phyloP scores from a whole-genome alignment of 1,140 invertebrate species.

The Scaptodrosophila lebanonensis region DNA sequence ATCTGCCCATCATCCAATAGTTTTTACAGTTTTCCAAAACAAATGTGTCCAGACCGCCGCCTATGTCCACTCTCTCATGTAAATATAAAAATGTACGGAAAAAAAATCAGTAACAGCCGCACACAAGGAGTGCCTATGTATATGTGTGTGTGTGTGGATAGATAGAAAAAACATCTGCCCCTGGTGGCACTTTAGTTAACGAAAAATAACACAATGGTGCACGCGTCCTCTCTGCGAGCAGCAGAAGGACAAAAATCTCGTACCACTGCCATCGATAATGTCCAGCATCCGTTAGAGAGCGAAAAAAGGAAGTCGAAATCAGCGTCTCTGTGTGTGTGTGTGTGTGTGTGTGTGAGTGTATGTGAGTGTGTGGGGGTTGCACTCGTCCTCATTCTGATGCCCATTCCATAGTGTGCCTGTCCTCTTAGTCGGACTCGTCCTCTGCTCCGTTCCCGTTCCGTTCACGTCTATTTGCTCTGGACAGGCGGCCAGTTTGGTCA shows the following conservation, averaged over 20 bases:
- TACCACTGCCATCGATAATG: conserved; percentile 18
- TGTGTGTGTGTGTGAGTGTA: background rate
- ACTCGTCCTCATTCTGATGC: conserved; percentile 4
- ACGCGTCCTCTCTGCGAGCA: conserved; percentile 4
- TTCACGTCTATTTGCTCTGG: conserved; percentile 3
- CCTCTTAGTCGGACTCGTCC: conserved; percentile 42
- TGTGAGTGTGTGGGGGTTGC: conserved; percentile 9
- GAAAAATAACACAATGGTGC: conserved; percentile 2
- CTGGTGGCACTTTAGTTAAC: conserved; percentile 17
- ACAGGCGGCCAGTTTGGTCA: conserved; percentile 6
- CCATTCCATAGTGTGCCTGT: conserved; percentile 28
- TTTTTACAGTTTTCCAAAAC: too few species aligned
- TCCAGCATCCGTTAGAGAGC: conserved; percentile 23
- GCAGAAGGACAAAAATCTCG: conserved; percentile 11
- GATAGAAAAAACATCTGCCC: conserved; percentile 15
- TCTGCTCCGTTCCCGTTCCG: conserved; percentile 55
- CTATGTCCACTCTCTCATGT: too few species aligned
- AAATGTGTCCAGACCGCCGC: too few species aligned
- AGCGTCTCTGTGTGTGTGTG: conserved; percentile 9
- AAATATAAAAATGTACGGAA: too few species aligned
- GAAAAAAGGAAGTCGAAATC: conserved; percentile 18
- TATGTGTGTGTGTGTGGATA: too few species aligned
- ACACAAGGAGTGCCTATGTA: too few species aligned
- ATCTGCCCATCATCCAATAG: too few species aligned
- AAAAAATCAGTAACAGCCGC: too few species aligned